Evolutionary conservation across 2,797 vertebrate genomes (phyloP).

Genomic region (Platalea minor): DNA sequence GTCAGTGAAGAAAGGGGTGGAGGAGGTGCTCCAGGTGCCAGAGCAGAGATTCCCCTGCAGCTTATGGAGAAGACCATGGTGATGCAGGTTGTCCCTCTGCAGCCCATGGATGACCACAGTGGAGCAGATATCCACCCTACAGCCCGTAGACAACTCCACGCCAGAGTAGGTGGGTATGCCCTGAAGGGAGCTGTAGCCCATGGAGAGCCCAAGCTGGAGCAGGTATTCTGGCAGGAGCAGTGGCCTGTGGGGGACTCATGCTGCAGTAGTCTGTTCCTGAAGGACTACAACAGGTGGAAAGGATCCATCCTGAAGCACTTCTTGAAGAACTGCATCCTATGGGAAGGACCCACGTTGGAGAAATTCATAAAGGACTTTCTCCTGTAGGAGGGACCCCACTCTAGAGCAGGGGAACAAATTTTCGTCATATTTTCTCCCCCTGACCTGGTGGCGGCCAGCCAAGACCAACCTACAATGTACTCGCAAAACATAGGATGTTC

Average conservation of each 20-base stretch:
- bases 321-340: neutral
- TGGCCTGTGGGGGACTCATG: neutral
- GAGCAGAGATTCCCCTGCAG: neutral
- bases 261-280: neutral
- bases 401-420: neutral
- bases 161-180: neutral
- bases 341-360: no score
- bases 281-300: no score
- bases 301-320: neutral
- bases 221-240: neutral
- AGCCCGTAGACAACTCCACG: neutral
- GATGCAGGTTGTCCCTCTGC: neutral
- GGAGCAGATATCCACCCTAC: neutral
- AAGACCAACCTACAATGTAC: neutral
- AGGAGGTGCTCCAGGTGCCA: accelerated
- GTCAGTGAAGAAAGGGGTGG: neutral
- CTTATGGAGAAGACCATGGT: neutral
- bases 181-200: neutral
- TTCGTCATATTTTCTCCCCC: neutral
- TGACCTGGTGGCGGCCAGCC: neutral
- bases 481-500: neutral
- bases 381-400: neutral
- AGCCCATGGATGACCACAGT: neutral
- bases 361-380: neutral
- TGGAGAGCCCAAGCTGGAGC: neutral